Conservation (phyloP, 2,113 vertebrate species). For the Misgurnus anguillicaudatus region DNA sequence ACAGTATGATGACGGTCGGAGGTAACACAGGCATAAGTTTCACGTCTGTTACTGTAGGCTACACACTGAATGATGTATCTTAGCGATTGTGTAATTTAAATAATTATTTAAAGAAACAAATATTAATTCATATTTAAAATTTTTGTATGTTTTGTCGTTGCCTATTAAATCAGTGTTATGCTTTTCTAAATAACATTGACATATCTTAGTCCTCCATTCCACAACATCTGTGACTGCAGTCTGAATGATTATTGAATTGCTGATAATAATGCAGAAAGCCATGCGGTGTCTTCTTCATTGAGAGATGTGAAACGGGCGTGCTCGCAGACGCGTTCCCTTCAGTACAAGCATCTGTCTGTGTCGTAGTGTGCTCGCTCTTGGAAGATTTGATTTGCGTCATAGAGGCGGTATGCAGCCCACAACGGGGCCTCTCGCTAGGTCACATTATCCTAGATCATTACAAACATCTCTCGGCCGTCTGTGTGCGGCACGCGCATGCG, state of each 20-base stretch:
- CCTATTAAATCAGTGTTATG: too few relatives aligned
- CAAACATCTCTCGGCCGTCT: constrained; percentile 2
- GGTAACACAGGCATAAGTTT: too few relatives aligned
- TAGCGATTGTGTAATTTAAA: too few relatives aligned
- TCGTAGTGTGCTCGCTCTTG: constrained; percentile 2
- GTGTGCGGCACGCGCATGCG: neutral
- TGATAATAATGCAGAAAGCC: neutral
- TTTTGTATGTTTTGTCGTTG: too few relatives aligned
- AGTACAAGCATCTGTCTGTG: constrained; percentile 60
- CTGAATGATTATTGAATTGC: neutral
- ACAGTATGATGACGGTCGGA: too few relatives aligned
- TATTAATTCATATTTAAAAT: too few relatives aligned
- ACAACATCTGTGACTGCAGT: neutral
- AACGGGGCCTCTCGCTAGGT: constrained; percentile 17
- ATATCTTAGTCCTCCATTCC: too few relatives aligned
- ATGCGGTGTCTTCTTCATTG: neutral
- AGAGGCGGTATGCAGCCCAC: neutral
- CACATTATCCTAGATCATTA: constrained; percentile 27
- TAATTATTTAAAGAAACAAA: too few relatives aligned
- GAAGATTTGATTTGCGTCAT: constrained; percentile 21
- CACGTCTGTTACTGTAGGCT: too few relatives aligned
- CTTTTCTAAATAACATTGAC: too few relatives aligned
- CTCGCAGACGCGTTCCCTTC: constrained; percentile 19
- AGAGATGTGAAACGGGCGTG: neutral
- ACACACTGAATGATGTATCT: too few relatives aligned